These are phyloP conservation scores for Ptilonorhynchus violaceus DNA, from an alignment of 2,113 vertebrate genomes.

Conservation along the genomic window DNA sequence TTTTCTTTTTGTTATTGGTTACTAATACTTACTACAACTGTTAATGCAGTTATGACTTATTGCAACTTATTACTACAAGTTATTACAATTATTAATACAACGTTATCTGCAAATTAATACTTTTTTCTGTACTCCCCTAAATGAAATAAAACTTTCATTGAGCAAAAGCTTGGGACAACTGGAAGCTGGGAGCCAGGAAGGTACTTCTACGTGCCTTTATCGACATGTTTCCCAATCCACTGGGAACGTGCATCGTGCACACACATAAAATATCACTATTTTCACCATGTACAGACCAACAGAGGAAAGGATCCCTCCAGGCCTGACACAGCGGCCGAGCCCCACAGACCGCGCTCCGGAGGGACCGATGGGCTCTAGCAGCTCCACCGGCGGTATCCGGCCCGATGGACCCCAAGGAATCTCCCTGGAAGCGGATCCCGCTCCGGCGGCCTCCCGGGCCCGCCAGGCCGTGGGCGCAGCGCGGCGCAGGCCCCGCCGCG, in stretches of 20 bases:
- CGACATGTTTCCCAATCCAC: rapidly evolving
- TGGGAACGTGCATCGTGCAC: rapidly evolving
- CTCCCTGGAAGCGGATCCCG: background rate
- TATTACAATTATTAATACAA: background rate
- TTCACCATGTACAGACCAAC: rapidly evolving
- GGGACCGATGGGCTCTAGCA: rapidly evolving
- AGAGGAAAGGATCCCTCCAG: background rate
- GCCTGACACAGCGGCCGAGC: background rate
- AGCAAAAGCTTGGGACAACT: background rate
- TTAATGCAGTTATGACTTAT: background rate
- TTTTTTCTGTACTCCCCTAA: rapidly evolving
- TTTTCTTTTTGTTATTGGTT: background rate
- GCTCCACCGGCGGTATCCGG: rapidly evolving
- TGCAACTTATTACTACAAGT: background rate
- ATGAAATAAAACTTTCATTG: rapidly evolving
- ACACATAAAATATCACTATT: rapidly evolving
- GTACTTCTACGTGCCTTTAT: rapidly evolving
- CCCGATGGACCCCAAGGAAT: rapidly evolving
- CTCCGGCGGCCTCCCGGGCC: background rate
- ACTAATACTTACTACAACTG: background rate
- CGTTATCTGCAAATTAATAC: background rate
- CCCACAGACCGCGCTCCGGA: too few species aligned
- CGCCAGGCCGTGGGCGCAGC: background rate
- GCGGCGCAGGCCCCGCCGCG: background rate
- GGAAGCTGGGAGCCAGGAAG: too few species aligned